Percentiles rank a stretch among this genome's conserved stretches.
Evolutionary conservation across 2,797 vertebrate species (phyloP).

Genomic region (Buphagus erythrorhynchus): DNA sequence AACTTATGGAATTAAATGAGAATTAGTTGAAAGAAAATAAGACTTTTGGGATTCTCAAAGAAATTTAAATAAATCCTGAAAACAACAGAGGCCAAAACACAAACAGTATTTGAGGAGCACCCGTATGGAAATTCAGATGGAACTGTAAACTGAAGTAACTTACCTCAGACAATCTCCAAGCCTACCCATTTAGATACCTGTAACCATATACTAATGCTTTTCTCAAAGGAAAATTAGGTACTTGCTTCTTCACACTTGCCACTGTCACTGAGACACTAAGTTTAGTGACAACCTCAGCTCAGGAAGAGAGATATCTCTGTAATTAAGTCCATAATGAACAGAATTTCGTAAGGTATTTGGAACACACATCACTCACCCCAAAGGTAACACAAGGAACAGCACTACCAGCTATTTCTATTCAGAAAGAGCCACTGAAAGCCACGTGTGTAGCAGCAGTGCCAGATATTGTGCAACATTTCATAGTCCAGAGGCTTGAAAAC

Average conservation of each 20-base stretch:
- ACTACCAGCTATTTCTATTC: background rate
- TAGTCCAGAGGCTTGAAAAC: background rate
- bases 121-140: background rate
- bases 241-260: background rate
- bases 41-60: background rate
- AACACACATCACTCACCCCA: background rate
- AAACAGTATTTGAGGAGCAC: background rate
- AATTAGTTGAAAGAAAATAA: background rate
- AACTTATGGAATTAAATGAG: background rate
- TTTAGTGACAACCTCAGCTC: background rate
- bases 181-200: background rate
- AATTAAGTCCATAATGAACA: background rate
- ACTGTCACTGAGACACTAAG: background rate
- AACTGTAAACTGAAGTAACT: background rate
- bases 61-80: background rate
- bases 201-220: background rate
- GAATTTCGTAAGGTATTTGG: background rate
- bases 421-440: background rate
- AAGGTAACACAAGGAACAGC: background rate
- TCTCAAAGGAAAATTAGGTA: background rate
- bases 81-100: background rate
- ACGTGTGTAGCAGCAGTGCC: accelerated
- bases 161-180: background rate
- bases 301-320: background rate
- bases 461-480: background rate